Evolutionary conservation across 2,113 vertebrate genomes (phyloP).

Genomic region (Periophthalmus modestus): DNA sequence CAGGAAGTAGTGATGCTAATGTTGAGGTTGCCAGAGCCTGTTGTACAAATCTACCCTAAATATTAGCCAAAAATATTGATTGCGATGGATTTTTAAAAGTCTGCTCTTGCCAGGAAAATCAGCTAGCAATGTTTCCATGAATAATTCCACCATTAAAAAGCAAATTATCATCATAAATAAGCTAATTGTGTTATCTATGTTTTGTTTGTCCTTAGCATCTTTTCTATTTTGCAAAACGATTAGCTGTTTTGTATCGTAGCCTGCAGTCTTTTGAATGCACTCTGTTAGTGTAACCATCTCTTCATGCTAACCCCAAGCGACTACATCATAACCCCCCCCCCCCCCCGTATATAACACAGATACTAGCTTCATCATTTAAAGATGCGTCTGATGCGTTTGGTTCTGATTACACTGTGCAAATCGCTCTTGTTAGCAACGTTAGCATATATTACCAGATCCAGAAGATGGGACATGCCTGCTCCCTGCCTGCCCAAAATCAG

Average conservation of each 20-base stretch:
- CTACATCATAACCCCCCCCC: constrained; percentile 43
- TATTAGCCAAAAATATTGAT: no score
- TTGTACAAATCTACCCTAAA: no score
- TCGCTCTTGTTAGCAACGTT: constrained; percentile 76
- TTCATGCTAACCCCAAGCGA: constrained; percentile 51
- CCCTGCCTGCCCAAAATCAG: constrained; percentile 70
- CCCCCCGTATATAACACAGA: constrained; percentile 36
- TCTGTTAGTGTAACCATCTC: constrained; percentile 58
- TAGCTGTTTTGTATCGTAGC: background rate
- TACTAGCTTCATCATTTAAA: constrained; percentile 47
- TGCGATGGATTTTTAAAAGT: no score
- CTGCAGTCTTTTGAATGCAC: constrained; percentile 51
- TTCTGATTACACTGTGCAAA: constrained; percentile 79
- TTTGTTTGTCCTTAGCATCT: no score
- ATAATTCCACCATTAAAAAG: no score
- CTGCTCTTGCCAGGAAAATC: no score
- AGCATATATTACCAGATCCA: constrained; percentile 61
- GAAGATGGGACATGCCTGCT: constrained; percentile 61
- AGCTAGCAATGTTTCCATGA: no score
- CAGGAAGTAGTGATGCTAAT: no score
- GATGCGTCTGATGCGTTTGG: constrained; percentile 63
- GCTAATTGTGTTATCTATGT: no score
- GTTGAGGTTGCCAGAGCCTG: no score
- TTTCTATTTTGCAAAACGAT: no score
- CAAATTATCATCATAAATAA: no score